Base-by-base conservation (phyloP, 2,113 vertebrate genomes). In the Gallinago jamesoni region DNA sequence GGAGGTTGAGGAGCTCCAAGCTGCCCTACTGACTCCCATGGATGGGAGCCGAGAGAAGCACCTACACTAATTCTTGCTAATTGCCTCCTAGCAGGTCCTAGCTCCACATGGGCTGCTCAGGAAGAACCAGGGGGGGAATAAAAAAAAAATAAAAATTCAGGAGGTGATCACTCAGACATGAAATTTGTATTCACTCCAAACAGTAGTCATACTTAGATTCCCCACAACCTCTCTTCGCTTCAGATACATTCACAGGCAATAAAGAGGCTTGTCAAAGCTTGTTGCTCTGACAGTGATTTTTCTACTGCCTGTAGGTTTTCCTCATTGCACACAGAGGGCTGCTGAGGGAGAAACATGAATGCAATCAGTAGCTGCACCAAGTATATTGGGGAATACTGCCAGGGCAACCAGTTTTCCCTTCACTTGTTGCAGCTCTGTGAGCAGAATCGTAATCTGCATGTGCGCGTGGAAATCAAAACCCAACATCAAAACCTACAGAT, bases 11-110 rank as follows among this genome's bases (percentile, higher is more conserved):
- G 31, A 57, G 20, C 63, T 64, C n/a, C 0, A 1, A 82, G 85
- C 37, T 59, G 56, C 22, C 2, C 39, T 73, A 17, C 89, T 92
- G 91, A 67, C 47, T 89, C 39, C 41, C 1, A 0, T 62, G 77
- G 66, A 76, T 1, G 4, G 52, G 12, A 94, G 69, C 74, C 94
- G 93, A 82, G 62, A 84, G 47, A 87, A 95, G 28, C 56, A 89
- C 87, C 95, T 94, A 89, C n/a, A 35, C 72, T 94, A 89, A 92
- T 78, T 89, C 69, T 68, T 89, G 60, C 22, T 93, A 89, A 91
- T 84, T 94, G 57, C 62, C 43, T 95, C 62, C 43, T 83, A 79
- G 43, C 43, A 81, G 47, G 41, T 55, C 86, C n/a, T 3, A 4
- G 37, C 62, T 90, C 53, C 1, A 9, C 33, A 43, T 0, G 2